Evolutionary conservation across 2,113 vertebrate species (phyloP).

Genomic region (Phoxinus phoxinus): DNA sequence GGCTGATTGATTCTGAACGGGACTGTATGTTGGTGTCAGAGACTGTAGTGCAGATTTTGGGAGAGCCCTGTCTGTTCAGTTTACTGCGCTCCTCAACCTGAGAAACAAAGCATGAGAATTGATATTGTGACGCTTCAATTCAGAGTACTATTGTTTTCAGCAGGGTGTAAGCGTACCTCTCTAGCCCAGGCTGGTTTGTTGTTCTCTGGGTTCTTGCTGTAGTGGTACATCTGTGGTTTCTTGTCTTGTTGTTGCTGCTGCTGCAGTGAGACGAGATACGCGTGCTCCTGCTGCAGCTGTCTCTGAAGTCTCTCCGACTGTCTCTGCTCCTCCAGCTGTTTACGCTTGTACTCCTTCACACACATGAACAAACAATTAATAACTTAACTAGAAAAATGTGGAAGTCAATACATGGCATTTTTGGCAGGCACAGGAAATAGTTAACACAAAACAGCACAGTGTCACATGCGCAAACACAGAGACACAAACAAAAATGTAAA

Average conservation of each 20-base stretch:
- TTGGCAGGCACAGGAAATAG: not conserved
- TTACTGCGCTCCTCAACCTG: slow-evolving; percentile 91
- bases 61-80: slow-evolving; percentile 88
- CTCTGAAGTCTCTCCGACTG: slow-evolving; percentile 90
- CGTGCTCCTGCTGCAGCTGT: slow-evolving; percentile 92
- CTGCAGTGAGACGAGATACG: slow-evolving; percentile 90
- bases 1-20: slow-evolving; percentile 78
- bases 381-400: not conserved
- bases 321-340: slow-evolving; percentile 91
- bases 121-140: not conserved
- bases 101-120: not conserved
- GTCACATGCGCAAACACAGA: slow-evolving; percentile 24
- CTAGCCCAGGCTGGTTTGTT: slow-evolving; percentile 92
- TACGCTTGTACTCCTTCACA: slow-evolving; percentile 89
- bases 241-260: slow-evolving; percentile 84
- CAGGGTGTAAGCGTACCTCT: slow-evolving; percentile 74
- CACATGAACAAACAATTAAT: slow-evolving; percentile 16
- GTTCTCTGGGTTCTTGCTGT: slow-evolving; percentile 83
- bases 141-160: not conserved
- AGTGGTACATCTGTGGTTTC: slow-evolving; percentile 87
- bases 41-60: slow-evolving; percentile 84
- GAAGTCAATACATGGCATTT: not conserved
- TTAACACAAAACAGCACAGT: not conserved
- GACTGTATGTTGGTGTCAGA: slow-evolving; percentile 82
- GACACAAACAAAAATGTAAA: slow-evolving; percentile 6